These are phyloP conservation scores for Micromesistius poutassou DNA, from an alignment of 2,797 vertebrate species.

Conservation along the genomic window DNA sequence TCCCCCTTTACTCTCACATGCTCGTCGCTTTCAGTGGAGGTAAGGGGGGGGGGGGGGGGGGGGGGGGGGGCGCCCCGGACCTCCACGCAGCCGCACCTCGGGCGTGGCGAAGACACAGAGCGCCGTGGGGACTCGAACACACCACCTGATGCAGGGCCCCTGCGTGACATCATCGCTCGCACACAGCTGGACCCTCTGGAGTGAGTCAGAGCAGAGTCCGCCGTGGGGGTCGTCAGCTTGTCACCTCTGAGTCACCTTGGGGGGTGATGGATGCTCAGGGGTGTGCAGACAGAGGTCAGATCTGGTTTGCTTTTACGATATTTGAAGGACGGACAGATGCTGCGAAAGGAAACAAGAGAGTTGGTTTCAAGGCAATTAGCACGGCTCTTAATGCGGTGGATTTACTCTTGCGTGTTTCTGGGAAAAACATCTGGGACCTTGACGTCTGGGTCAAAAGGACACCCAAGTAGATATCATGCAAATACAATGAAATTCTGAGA, in stretches of 20 bases:
- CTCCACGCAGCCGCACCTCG: not conserved
- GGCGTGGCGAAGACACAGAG: slow-evolving; percentile 25
- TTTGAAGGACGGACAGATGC: not conserved
- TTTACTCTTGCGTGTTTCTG: not conserved
- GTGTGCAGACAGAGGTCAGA: not conserved
- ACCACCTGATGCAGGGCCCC: slow-evolving; percentile 8
- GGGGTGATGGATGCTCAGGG: not conserved
- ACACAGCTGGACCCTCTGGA: slow-evolving; percentile 3
- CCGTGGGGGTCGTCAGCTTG: not conserved
- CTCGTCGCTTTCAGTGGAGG: slow-evolving; percentile 32
- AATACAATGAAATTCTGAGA: not conserved
- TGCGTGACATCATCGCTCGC: slow-evolving; percentile 18
- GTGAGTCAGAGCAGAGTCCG: not conserved
- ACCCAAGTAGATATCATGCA: not conserved
- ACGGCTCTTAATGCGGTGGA: not conserved
- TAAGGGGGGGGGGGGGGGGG: no score
- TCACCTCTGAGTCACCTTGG: not conserved
- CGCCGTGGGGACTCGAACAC: slow-evolving; percentile 17
- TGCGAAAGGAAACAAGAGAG: not conserved
- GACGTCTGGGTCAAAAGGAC: not conserved
- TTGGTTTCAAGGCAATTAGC: not conserved
- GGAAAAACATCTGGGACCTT: not conserved
- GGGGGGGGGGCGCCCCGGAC: slow-evolving; percentile 7
- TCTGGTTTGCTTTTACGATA: not conserved
- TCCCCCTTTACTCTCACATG: slow-evolving; percentile 28